Evolutionary conservation across 2,113 vertebrate species (phyloP), one percentile per base, ranked within the genome.

Genomic region (Chaetops frenatus): DNA sequence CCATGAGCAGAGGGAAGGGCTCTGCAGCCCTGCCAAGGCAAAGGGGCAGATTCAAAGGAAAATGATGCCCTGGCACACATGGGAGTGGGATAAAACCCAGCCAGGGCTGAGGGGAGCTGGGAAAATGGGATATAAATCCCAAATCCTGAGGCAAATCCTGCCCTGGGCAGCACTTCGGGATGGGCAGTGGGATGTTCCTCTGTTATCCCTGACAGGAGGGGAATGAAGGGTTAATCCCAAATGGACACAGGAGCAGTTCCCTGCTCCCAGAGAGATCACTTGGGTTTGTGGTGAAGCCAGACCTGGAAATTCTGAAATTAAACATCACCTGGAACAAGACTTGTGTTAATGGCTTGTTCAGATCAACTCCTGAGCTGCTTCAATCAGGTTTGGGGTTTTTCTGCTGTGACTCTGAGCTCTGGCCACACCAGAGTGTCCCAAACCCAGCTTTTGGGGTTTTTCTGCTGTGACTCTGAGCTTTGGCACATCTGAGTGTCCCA

Each of bases 71-170:
- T 54, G 83, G 64, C 2, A 0, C 18, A 36, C 40, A 6, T 0
- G 5, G 44, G 44, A 67, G n/a, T 40, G 28, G 44, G 53, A 18
- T 10, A 29, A 76, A 83, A 72, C 14, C 50, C 45, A 69, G 31
- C 23, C 81, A 33, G 21, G 50, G 29, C 25, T 4, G 12, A 6
- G 2, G 7, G 10, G 25, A 86, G 47, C 56, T 21, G 1, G 12
- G 14, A 51, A 62, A 64, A 54, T 4, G 15, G n/a, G 54, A 38
- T 36, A 20, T 1, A 47, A 81, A 74, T 17, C 53, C 57, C 18
- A 5, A 15, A 1, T 2, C 9, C 9, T 8, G 22, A 27, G 7
- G 17, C 11, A 35, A 1, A 29, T 22, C 13, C 28, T 40, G 35
- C 33, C 17, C 5, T 33, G 28, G 72, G 35, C 11, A 17, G 28